These are phyloP conservation scores for Drosophila barbarae DNA, from an alignment of 2,888 invertebrate genomes.

Conservation along the genomic window DNA sequence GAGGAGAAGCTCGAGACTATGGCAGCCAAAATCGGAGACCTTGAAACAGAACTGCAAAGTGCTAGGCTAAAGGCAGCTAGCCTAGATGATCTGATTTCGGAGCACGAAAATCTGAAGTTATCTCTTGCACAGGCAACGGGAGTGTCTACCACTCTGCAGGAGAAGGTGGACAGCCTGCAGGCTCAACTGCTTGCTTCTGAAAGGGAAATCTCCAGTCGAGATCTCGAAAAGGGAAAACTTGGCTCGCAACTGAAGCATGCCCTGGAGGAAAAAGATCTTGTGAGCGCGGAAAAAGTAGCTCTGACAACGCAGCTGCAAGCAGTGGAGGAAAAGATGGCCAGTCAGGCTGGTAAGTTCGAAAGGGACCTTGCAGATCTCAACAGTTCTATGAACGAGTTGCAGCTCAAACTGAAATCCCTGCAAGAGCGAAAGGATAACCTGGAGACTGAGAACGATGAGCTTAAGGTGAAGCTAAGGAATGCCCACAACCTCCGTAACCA, in stretches of 20 bases:
- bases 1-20: constrained; percentile 32
- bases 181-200: not conserved
- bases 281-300: not conserved
- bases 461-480: constrained; percentile 34
- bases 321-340: constrained; percentile 30
- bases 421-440: constrained; percentile 47
- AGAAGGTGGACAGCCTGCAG: not conserved
- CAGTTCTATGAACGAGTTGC: constrained; percentile 52
- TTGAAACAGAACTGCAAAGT: constrained; percentile 10
- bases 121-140: not conserved
- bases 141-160: not conserved
- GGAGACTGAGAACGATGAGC: constrained; percentile 28
- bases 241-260: constrained; percentile 19
- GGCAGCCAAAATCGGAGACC: constrained; percentile 29
- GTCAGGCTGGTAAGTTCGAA: constrained; percentile 40
- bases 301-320: constrained; percentile 13
- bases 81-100: constrained; percentile 18
- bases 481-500: constrained; percentile 17
- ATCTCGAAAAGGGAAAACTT: constrained; percentile 20
- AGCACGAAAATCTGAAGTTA: constrained; percentile 12
- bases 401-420: constrained; percentile 56
- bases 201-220: not conserved
- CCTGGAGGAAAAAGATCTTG: not conserved
- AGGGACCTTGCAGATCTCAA: constrained; percentile 52
- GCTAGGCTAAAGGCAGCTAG: constrained; percentile 1